Conservation (phyloP, 2,888 invertebrate genomes). For the Branchellion lobata region DNA sequence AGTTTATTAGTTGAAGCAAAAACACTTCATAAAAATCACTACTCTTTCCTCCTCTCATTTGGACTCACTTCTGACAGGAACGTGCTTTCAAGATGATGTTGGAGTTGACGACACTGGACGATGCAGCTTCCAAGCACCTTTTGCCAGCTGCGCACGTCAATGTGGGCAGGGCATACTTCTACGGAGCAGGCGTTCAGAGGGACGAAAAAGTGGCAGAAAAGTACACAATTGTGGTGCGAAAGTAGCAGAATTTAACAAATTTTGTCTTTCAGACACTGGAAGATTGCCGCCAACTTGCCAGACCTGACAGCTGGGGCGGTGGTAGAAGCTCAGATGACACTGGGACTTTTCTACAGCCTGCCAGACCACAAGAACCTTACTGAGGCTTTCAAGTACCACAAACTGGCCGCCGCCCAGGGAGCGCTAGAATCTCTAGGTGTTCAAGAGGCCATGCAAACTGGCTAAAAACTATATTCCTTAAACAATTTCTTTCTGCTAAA, state of each 20-base stretch:
- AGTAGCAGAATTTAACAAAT: not conserved
- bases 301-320: constrained; percentile 57
- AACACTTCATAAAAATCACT: no score
- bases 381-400: constrained; percentile 62
- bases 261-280: constrained; percentile 56
- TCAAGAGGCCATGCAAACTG: not conserved
- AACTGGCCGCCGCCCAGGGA: constrained; percentile 62
- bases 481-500: no score
- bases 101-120: constrained; percentile 54
- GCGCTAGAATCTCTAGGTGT: constrained; percentile 62
- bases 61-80: constrained; percentile 13
- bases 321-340: constrained; percentile 59
- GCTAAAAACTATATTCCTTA: not conserved
- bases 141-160: constrained; percentile 59
- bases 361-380: constrained; percentile 55
- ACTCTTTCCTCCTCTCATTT: not conserved
- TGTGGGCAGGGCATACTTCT: constrained; percentile 61
- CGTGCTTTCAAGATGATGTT: constrained; percentile 57
- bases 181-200: constrained; percentile 61
- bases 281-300: constrained; percentile 61
- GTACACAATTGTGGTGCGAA: constrained; percentile 52
- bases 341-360: constrained; percentile 61
- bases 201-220: constrained; percentile 60
- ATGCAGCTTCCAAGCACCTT: constrained; percentile 56
- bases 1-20: no score